Evolutionary conservation across 2,888 invertebrate species (phyloP), one percentile per base, ranked within the genome.

Genomic region (Netelia fuscicornis): DNA sequence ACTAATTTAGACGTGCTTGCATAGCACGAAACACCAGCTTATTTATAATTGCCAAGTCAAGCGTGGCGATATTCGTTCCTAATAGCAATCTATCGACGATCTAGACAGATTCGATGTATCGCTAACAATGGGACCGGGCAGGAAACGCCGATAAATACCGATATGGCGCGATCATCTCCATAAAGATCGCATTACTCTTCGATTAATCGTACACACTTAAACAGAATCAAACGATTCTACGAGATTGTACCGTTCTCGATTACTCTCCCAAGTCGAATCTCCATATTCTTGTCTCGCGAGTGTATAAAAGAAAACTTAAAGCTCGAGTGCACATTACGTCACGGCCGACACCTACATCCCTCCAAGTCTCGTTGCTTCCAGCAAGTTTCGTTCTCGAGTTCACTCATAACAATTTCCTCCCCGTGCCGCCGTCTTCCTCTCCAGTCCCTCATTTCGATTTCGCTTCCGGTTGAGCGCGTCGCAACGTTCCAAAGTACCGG

Each of bases 401-500:
- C 68, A 62, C 60, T 74, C 71, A 60, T 78, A 74, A 78, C 65
- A 77, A 78, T 72, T 77, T 6, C 37, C 6, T 6, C 37, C 37
- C 77, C 60, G 13, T 17, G 48, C 72, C 72, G 67, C 58, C 72
- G 72, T 25, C 30, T 42, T 23, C 17, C 48, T 58, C 67, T 25
- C 44, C 42, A 52, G 42, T 68, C 48, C 58, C 76, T 74, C 67
- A 68, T 83, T 83, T 72, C 68, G 72, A 78, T 74, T 83, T 78
- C 54, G 68, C 68, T 83, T 83, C 83, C 83, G 83, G 78, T 78
- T 74, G 83, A 74, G 68, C 78, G 72, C 77, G 68, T 83, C 72
- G 60, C 23, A 75, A 68, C 72, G 68, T 30, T 54, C 54, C 52
- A 37, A 65, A 72, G 65, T 67, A 44, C 70, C 60, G 30, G 80